Evolutionary conservation across 2,888 invertebrate genomes (phyloP).

Genomic region (Laothoe populi): DNA sequence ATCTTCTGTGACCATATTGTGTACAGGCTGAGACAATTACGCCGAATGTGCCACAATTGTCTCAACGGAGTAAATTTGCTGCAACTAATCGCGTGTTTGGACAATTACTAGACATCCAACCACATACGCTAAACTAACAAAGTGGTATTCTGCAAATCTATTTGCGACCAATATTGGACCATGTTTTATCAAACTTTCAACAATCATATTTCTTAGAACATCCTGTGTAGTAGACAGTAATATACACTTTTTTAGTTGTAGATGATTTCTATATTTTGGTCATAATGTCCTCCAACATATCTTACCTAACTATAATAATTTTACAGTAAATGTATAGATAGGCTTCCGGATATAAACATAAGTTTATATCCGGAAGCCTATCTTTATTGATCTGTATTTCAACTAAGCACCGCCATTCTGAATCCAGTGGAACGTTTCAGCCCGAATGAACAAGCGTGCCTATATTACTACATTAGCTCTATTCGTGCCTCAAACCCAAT

Average conservation of each 20-base stretch:
- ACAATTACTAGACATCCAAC: constrained; percentile 20
- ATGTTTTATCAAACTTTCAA: too few species aligned
- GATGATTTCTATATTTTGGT: too few species aligned
- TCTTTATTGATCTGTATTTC: not conserved
- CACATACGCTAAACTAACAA: not conserved
- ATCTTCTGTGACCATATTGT: constrained; percentile 19
- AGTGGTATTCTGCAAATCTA: not conserved
- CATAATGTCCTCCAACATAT: too few species aligned
- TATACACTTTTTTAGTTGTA: too few species aligned
- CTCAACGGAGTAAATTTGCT: constrained; percentile 25
- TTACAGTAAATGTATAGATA: too few species aligned
- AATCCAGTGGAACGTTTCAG: constrained; percentile 13
- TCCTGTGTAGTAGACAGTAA: too few species aligned
- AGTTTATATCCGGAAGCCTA: not conserved
- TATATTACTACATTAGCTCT: constrained; percentile 21
- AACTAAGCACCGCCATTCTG: not conserved
- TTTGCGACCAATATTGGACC: not conserved
- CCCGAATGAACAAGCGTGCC: too few species aligned
- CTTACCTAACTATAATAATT: too few species aligned
- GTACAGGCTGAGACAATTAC: constrained; percentile 28
- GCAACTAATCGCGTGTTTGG: constrained; percentile 29
- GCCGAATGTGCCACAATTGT: constrained; percentile 26
- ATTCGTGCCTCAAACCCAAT: constrained; percentile 7
- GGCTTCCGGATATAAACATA: too few species aligned
- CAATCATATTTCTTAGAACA: too few species aligned